These are phyloP conservation scores for Lacanobia oleracea DNA, from an alignment of 2,888 invertebrate species.

Conservation along the genomic window DNA sequence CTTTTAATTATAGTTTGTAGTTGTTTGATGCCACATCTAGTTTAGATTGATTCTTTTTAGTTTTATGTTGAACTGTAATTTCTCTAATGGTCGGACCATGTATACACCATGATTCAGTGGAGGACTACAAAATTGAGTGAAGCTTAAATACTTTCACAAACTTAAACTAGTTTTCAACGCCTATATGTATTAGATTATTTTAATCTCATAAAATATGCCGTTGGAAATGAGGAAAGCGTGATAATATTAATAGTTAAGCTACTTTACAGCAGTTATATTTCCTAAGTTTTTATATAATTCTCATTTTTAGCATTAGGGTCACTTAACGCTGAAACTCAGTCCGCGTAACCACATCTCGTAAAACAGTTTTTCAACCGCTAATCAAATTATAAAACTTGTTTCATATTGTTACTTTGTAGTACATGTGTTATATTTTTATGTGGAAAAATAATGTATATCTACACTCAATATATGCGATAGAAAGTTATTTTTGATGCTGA, in stretches of 20 bases:
- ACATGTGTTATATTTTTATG: conserved; percentile 25
- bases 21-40: not conserved
- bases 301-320: conserved; percentile 38
- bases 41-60: not conserved
- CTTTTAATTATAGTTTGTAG: conserved; percentile 32
- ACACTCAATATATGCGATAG: conserved; percentile 27
- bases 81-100: conserved; percentile 1
- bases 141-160: not conserved
- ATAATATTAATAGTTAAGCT: conserved; percentile 41
- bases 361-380: conserved; percentile 49
- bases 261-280: conserved; percentile 63
- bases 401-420: conserved; percentile 25
- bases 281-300: not conserved
- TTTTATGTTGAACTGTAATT: not conserved
- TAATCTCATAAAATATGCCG: conserved; percentile 37
- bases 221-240: conserved; percentile 16
- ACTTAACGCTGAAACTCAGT: conserved; percentile 44
- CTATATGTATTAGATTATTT: not conserved
- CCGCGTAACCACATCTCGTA: conserved; percentile 52
- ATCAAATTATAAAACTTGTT: conserved; percentile 43
- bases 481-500: conserved; percentile 43
- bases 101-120: not conserved
- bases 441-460: conserved; percentile 18
- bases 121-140: not conserved
- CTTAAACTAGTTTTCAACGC: not conserved